Evolutionary conservation across 2,113 vertebrate genomes (phyloP).

Genomic region (Cnemophilus loriae): DNA sequence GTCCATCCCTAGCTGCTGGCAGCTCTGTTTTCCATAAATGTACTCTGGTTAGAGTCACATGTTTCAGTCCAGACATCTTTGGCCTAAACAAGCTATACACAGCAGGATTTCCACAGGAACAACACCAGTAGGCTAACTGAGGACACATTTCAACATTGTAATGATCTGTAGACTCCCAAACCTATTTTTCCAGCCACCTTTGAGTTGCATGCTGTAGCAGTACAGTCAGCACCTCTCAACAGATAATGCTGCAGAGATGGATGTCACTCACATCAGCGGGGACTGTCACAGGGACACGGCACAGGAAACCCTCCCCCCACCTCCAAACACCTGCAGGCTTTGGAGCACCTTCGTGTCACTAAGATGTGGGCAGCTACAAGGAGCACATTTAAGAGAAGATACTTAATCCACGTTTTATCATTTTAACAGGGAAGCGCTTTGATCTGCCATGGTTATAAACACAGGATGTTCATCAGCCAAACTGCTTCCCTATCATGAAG

Average conservation of each 20-base stretch:
- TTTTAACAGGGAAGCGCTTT: background rate
- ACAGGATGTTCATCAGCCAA: background rate
- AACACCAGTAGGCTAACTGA: conserved; percentile 19
- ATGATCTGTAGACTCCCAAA: conserved; percentile 83
- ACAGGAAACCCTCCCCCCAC: background rate
- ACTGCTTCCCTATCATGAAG: background rate
- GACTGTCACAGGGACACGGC: background rate
- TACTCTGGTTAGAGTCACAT: conserved; percentile 39
- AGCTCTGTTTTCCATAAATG: conserved; percentile 14
- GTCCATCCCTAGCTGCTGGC: background rate
- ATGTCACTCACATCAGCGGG: conserved; percentile 62
- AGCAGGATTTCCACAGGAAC: conserved; percentile 46
- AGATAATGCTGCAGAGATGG: conserved; percentile 97
- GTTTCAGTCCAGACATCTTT: conserved; percentile 44
- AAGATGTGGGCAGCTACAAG: background rate
- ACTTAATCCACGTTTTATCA: background rate
- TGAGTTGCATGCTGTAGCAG: conserved; percentile 82
- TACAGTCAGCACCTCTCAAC: conserved; percentile 86
- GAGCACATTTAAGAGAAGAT: background rate
- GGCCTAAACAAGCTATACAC: conserved; percentile 55
- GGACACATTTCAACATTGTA: conserved; percentile 65
- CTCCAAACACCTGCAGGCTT: background rate
- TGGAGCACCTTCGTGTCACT: background rate
- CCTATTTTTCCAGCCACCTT: conserved; percentile 73
- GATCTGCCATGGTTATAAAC: background rate